Percentiles rank a stretch among this genome's conserved stretches.
Conservation (phyloP, 2,797 vertebrate species). For the Gila robusta region DNA sequence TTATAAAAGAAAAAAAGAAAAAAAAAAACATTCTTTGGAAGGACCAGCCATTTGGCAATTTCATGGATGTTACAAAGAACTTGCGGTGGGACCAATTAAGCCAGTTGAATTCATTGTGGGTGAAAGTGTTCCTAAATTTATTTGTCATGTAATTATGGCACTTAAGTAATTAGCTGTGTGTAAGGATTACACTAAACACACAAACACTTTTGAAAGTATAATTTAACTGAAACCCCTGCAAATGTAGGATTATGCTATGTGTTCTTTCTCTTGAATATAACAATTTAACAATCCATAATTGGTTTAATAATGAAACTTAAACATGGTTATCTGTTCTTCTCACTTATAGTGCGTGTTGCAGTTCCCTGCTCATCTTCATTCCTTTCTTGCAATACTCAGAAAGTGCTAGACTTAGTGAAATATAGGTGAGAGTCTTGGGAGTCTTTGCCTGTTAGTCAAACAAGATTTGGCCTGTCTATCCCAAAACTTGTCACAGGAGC, state of each 20-base stretch:
- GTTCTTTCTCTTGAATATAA: neutral
- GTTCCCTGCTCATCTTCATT: constrained; percentile 68
- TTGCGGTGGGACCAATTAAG: constrained; percentile 46
- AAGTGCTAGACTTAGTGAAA: constrained; percentile 54
- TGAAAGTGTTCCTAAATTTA: constrained; percentile 27
- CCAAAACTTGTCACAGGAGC: constrained; percentile 49
- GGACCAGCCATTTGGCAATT: constrained; percentile 26
- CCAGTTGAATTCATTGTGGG: constrained; percentile 28
- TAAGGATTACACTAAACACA: constrained; percentile 34
- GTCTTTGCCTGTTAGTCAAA: constrained; percentile 45
- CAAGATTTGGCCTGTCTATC: constrained; percentile 66
- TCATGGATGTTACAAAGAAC: constrained; percentile 21
- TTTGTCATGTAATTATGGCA: constrained; percentile 24
- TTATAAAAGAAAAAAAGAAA: neutral
- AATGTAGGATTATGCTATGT: neutral
- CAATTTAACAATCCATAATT: constrained; percentile 6
- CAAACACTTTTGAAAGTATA: constrained; percentile 12
- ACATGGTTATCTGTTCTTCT: neutral
- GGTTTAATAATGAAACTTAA: constrained; percentile 5
- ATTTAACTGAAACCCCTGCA: neutral
- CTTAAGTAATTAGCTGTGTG: constrained; percentile 32
- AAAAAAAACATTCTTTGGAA: neutral
- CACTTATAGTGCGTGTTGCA: constrained; percentile 33
- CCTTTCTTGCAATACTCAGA: constrained; percentile 67
- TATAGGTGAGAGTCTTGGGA: constrained; percentile 67